Evolutionary conservation across 2,888 invertebrate genomes (phyloP), one percentile per base, ranked within the genome.

Genomic region (Rosalia funebris): DNA sequence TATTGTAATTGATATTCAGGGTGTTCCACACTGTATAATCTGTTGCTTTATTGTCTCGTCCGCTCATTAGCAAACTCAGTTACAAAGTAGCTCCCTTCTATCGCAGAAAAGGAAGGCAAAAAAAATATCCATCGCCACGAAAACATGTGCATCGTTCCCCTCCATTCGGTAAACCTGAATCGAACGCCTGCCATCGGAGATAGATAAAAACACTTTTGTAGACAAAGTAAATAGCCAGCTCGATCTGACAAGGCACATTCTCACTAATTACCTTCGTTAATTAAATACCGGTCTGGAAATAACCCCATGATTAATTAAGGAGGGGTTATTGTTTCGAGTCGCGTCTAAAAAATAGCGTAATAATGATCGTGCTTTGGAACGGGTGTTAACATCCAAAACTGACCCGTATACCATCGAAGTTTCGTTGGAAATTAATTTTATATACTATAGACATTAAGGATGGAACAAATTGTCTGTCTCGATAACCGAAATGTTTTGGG

Each of bases 261-360:
- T 69, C 71, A 63, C 71, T 75, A 73, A 75, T 73, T 75, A 73
- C 70, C 68, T 73, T 64, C 62, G 67, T 71, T 75, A 75, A 75
- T 75, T 73, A 75, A 72, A 75, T 71, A 71, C 66, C 70, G 70
- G 65, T 55, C 66, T 62, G 60, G 66, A 62, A 70, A 68, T 65
- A 67, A 72, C 66, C 65, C 66, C 45, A 56, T 71, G 70, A 72
- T 72, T 71, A 71, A 72, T 72, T 71, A 67, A 64, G 60, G 52
- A 58, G 53, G 56, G 53, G 50, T 58, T 60, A 63, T 66, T 62
- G 53, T 66, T 60, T 60, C 15, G 25, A 25, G 39, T 39, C 39
- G 50, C 50, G 50, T 15, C 25, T 15, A 39, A 50, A 50, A 50
- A 50, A 50, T 50, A 62, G 52, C 53, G 56, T 57, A 55, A 50